Conservation (phyloP, 2,888 invertebrate species). For the Polyploca ridens region DNA sequence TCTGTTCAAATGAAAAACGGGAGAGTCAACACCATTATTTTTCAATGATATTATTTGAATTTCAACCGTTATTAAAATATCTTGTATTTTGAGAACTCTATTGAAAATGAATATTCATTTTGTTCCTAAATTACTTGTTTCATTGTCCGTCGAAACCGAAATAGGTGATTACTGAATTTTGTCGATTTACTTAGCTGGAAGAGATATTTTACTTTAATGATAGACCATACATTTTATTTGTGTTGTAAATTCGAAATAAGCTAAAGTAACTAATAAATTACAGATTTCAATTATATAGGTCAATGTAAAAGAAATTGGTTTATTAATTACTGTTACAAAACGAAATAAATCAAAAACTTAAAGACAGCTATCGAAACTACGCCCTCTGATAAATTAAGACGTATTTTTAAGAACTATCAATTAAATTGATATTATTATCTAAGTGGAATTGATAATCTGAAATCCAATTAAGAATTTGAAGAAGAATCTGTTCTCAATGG, state of each 20-base stretch:
- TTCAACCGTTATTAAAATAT: constrained; percentile 21
- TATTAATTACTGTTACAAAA: too few species aligned
- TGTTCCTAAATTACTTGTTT: constrained; percentile 5
- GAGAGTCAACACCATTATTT: constrained; percentile 58
- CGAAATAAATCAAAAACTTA: too few species aligned
- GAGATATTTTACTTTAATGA: too few species aligned
- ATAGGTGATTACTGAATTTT: not conserved
- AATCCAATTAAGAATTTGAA: constrained; percentile 7
- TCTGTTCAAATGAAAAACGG: constrained; percentile 54
- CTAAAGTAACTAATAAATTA: too few species aligned
- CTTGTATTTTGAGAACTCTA: constrained; percentile 4
- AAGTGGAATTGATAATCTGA: not conserved
- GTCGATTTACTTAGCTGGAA: not conserved
- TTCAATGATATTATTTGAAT: constrained; percentile 45
- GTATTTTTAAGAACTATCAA: not conserved
- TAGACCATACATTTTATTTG: too few species aligned
- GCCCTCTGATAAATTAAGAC: too few species aligned
- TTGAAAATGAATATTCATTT: constrained; percentile 4
- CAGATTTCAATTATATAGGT: too few species aligned
- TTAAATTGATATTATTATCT: not conserved
- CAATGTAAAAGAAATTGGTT: too few species aligned
- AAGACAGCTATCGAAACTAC: not conserved
- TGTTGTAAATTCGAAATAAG: too few species aligned
- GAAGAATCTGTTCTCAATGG: not conserved
- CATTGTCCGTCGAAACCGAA: not conserved